These are phyloP conservation scores for Blastomussa wellsi DNA, from an alignment of 92 coral and sea anemone species.

Conservation along the genomic window DNA sequence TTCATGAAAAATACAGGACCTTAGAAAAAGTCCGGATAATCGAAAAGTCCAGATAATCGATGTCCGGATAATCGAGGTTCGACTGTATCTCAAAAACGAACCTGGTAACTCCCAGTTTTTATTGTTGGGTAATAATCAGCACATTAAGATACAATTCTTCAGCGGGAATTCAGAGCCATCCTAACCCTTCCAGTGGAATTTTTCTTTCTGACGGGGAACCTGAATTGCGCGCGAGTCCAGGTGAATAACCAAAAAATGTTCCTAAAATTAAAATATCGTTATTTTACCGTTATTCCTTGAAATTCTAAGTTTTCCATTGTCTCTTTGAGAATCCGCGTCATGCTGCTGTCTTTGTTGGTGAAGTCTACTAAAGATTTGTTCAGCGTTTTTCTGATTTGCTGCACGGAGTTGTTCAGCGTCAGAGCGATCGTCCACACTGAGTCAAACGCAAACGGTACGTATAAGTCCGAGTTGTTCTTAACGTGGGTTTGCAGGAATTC, in stretches of 20 bases:
- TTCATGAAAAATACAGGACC: too few relatives aligned
- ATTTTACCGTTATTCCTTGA: slow-evolving; percentile 72
- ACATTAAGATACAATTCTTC: too few relatives aligned
- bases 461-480: slow-evolving; percentile 19
- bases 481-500: slow-evolving; percentile 30
- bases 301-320: slow-evolving; percentile 54
- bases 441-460: slow-evolving; percentile 68
- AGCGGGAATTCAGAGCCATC: too few relatives aligned
- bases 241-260: too few relatives aligned
- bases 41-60: too few relatives aligned
- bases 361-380: slow-evolving; percentile 69
- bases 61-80: too few relatives aligned
- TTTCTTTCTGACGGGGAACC: too few relatives aligned
- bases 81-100: too few relatives aligned
- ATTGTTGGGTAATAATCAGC: too few relatives aligned
- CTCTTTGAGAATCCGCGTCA: slow-evolving; percentile 31
- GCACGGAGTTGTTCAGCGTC: slow-evolving; percentile 60
- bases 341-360: slow-evolving; percentile 50
- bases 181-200: too few relatives aligned
- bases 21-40: too few relatives aligned
- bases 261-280: not conserved
- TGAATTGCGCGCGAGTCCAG: not conserved
- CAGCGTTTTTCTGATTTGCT: slow-evolving; percentile 18
- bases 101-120: too few relatives aligned
- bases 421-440: slow-evolving; percentile 74